phyloP scores from a whole-genome alignment of 2,888 invertebrate species.

The Hoplodrina blanda region DNA sequence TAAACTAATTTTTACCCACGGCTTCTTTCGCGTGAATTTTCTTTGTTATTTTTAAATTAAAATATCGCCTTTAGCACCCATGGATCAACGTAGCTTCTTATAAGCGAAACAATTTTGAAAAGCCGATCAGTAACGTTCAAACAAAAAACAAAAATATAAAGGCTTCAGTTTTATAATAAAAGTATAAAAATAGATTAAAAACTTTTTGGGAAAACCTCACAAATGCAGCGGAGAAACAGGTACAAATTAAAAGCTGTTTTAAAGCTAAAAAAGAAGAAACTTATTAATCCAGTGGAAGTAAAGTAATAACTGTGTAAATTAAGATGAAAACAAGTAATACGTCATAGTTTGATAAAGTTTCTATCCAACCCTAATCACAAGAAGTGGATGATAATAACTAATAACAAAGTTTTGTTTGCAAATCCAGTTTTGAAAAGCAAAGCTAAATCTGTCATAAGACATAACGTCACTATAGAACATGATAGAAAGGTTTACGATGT shows the following conservation, averaged over 20 bases:
- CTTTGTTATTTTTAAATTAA: too few species aligned
- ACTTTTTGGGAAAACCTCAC: background rate
- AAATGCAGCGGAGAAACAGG: background rate
- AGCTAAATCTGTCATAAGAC: slow-evolving; percentile 38
- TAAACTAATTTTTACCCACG: background rate
- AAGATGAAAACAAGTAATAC: background rate
- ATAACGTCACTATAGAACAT: slow-evolving; percentile 20
- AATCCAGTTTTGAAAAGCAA: slow-evolving; percentile 23
- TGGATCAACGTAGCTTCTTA: too few species aligned
- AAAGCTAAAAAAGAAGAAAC: background rate
- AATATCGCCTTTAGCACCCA: too few species aligned
- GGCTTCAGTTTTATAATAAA: too few species aligned
- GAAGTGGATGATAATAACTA: slow-evolving; percentile 1
- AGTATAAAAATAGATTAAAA: background rate
- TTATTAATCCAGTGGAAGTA: background rate
- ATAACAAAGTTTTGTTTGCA: slow-evolving; percentile 15
- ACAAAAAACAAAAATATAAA: too few species aligned
- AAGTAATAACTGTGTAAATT: background rate
- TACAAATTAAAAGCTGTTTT: too few species aligned
- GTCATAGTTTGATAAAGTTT: background rate
- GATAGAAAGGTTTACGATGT: slow-evolving; percentile 44
- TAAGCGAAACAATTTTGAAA: too few species aligned
- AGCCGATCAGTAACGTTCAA: too few species aligned
- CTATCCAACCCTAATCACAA: background rate
- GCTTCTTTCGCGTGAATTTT: too few species aligned